Base-by-base conservation (phyloP, 2,888 invertebrate genomes). In the Cephonodes hylas region DNA sequence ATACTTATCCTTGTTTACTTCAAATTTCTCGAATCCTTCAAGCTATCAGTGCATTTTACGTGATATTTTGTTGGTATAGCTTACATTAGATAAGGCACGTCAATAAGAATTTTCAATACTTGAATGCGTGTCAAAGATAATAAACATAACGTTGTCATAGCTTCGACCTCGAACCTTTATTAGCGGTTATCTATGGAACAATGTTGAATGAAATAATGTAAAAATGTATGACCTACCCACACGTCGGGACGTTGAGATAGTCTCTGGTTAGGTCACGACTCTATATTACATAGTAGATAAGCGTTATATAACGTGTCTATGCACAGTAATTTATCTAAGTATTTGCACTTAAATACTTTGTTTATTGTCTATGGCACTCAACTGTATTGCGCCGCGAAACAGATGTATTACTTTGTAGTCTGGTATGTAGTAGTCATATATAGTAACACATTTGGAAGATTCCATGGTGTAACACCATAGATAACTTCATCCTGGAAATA, bases 191-290 rank as follows among this genome's bases (percentile, higher is more conserved):
- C 44, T 42, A n/a, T 15, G 4, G 20, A 58, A 56, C 34, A 34
- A 34, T 56, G 31, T 31, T 56, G 10, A 34, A 59, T 59, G 45
- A 60, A 60, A 53, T 45, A 45, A 56, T 61, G 42, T 58, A 62
- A 66, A 66, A 64, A 73, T 72, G 75, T 75, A 72, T 65, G 89
- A 89, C 89, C 89, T 88, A 88, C 85, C 84, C 80, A 80, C 86
- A 85, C 84, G 77, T 80, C 67, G 65, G 63, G 66, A 62, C 64
- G 71, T 85, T 86, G 78, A 70, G 77, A 76, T 73, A 74, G 65
- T 61, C 60, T 61, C 59, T 59, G 57, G 45, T 57, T 66, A 68
- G 63, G 67, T 73, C 72, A 77, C 63, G 71, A 71, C 64, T 65
- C 27, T 62, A 61, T 67, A 65, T 67, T 66, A 67, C 73, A 60